phyloP scores from a whole-genome alignment of 1,140 invertebrate species.

The Melitaea cinxia region DNA sequence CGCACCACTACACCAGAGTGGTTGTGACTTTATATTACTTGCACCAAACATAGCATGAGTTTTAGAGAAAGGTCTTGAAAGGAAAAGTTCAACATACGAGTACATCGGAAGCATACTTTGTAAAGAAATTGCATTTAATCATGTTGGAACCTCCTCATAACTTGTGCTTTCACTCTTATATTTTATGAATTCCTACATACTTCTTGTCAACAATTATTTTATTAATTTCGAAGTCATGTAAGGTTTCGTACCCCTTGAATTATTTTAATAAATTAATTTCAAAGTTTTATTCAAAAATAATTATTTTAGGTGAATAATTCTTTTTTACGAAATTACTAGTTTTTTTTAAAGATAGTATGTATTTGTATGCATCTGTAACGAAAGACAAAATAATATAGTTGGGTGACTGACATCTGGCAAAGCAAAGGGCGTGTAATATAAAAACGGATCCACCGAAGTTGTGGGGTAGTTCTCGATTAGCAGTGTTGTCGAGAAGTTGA shows the following conservation, averaged over 20 bases:
- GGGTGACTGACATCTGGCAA: no score
- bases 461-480: no score
- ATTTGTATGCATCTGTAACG: no score
- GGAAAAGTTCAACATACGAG: constrained; percentile 61
- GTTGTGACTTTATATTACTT: constrained; percentile 37
- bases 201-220: constrained; percentile 73
- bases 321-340: neutral
- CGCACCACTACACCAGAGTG: no score
- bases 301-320: neutral
- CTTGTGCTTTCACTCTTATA: constrained; percentile 63
- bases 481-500: no score
- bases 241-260: constrained; percentile 57
- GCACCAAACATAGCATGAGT: constrained; percentile 43
- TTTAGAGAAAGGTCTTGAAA: constrained; percentile 60
- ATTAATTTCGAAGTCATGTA: constrained; percentile 57
- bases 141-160: constrained; percentile 69
- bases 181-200: constrained; percentile 73
- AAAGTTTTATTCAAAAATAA: neutral
- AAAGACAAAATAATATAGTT: no score
- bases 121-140: constrained; percentile 77
- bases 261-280: constrained; percentile 51
- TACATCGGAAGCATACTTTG: constrained; percentile 66
- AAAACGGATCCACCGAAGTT: no score
- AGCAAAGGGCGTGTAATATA: no score
- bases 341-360: no score